Evolutionary conservation across 1,140 invertebrate species (phyloP), one percentile per base, ranked within the genome.

Genomic region (Cheumatopsyche charites): DNA sequence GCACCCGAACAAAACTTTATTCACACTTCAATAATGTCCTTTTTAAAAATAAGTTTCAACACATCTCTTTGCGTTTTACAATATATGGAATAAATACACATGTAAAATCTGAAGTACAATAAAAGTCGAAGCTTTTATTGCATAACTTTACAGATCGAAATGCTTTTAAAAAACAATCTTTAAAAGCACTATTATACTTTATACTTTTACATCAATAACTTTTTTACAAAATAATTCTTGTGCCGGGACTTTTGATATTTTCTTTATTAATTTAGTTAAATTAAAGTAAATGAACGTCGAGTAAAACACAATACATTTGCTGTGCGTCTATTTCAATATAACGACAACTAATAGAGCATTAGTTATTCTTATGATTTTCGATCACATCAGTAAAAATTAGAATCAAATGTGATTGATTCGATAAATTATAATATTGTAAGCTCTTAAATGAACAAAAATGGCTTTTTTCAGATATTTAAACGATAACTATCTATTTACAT

Each of bases 1-100:
- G 74, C 74, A 75, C 74, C 74, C 67, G 63, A 72, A 72, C 62
- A 45, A 70, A 72, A 72, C 58, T 72, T 62, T 65, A 58, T 75
- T 49, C 58, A 42, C 41, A 62, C 26, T 43, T 70, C 52, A 70
- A 45, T 70, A 19, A 62, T 70, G 12, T 70, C 41, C 58, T 29
- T 66, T 47, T 36, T 36, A 68, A 68, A 68, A 52, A 47, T n/a
- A 47, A 47, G 11, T 47, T 47, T 47, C 15, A n/a, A n/a, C 13
- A n/a, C 43, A 47, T 47, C 15, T n/a, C n/a, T n/a, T 47, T 47
- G 15, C 11, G 2, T 13, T 47, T 47, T 3, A 13, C 43, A 47
- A 47, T 52, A 52, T 52, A 52, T 52, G 19, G 47, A 52, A 52
- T 17, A 17, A 52, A 19, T 52, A 52, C 47, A 52, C 47, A 19